Evolutionary conservation across 2,888 invertebrate genomes (phyloP), one percentile per base, ranked within the genome.

Genomic region (Spodoptera exigua): DNA sequence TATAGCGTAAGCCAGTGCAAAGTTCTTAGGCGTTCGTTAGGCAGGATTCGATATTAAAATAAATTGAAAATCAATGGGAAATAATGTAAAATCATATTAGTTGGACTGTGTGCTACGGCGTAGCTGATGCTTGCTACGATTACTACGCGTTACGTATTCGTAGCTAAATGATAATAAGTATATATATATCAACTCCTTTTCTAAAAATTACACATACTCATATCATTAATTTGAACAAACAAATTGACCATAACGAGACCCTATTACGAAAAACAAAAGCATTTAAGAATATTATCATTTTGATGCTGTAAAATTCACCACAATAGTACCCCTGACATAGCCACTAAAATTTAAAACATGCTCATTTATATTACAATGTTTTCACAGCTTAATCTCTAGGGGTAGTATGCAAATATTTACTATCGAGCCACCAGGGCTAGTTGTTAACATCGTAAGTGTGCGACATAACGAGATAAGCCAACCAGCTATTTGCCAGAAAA

Each of bases 311-410:
- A 49, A 44, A 13, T 13, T 53, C 17, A 37, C 47, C 13, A 46
- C 41, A 48, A 63, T 14, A 13, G n/a, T 13, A 32, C 16, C 21
- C 3, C 39, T 27, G 16, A 39, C 57, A 21, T 2, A 40, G 14
- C 40, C 21, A 58, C 58, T 51, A 57, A 60, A 54, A 54, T 61
- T 56, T 56, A 54, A 57, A 41, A 66, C 48, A 47, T 49, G 53
- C 40, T 44, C 34, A 44, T 21, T 47, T 43, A 61, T 39, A 59
- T 47, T 53, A 39, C 53, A 54, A 57, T 41, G 47, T 58, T 66
- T 66, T 47, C 53, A 61, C 51, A 72, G 54, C 61, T 66, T 70
- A 71, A 71, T 70, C 67, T 59, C 44, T 3, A 21, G 47, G 61
- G 40, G 44, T 35, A 47, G 35, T 72, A 67, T 52, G 67, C 61